Percentiles rank a stretch among this genome's conserved stretches.
Conservation (phyloP, 2,797 vertebrate species). For the Ficedula albicollis region DNA sequence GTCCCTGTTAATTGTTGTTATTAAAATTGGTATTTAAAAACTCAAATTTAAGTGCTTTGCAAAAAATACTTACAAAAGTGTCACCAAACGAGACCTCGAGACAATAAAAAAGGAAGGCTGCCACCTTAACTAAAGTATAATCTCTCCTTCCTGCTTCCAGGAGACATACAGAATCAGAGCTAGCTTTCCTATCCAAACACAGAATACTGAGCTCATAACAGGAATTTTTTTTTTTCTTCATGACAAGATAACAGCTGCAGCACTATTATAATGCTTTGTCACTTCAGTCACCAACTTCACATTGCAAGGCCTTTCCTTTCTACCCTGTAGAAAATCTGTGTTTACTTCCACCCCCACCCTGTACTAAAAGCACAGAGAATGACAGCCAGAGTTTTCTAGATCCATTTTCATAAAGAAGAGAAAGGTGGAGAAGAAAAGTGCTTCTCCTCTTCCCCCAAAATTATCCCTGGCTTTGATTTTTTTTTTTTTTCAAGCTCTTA, state of each 20-base stretch:
- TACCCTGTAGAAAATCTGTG: conserved; percentile 2
- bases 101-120: background rate
- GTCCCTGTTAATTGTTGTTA: background rate
- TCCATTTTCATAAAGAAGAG: background rate
- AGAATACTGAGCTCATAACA: conserved; percentile 46
- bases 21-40: background rate
- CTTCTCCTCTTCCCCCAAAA: background rate
- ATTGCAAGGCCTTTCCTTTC: background rate
- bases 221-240: conserved; percentile 62
- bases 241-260: conserved; percentile 26
- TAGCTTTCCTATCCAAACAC: background rate
- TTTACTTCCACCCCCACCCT: background rate
- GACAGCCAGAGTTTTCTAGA: conserved; percentile 20
- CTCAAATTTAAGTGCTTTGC: background rate
- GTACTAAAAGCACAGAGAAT: background rate
- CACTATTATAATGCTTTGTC: conserved; percentile 32
- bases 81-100: background rate
- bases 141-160: background rate
- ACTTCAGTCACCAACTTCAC: conserved; percentile 14
- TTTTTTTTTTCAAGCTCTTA: background rate
- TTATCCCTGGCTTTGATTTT: background rate
- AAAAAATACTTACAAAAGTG: background rate
- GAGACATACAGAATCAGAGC: background rate
- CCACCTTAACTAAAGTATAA: background rate
- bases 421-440: background rate